These are phyloP conservation scores for Montipora cactus DNA, from an alignment of 64 coral and sea anemone species.

Conservation along the genomic window DNA sequence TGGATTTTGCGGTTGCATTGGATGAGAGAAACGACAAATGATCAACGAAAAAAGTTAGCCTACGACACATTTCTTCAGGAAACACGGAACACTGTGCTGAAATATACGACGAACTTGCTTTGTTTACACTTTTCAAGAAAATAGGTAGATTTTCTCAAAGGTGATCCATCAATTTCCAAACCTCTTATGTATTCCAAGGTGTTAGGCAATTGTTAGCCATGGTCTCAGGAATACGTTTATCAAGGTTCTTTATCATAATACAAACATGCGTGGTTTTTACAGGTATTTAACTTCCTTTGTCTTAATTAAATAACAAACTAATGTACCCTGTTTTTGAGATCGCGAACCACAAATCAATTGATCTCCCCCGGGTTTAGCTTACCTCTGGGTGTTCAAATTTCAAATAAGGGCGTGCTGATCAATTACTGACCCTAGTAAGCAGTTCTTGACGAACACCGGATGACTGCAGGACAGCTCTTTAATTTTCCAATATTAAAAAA, in stretches of 20 bases:
- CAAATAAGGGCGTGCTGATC: background rate
- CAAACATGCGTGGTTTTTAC: slow-evolving; percentile 5
- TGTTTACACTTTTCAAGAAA: background rate
- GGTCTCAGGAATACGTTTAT: background rate
- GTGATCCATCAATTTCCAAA: background rate
- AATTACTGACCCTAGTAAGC: background rate
- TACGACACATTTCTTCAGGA: background rate
- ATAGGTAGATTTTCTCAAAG: background rate
- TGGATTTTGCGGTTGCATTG: background rate
- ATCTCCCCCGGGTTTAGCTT: too few relatives aligned
- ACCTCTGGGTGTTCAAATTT: background rate
- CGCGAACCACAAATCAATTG: too few relatives aligned
- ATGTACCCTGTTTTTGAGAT: too few relatives aligned
- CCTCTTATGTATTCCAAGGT: background rate
- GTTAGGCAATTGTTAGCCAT: background rate
- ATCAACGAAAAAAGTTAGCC: background rate
- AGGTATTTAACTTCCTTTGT: slow-evolving; percentile 14
- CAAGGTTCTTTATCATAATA: background rate
- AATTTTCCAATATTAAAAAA: too few relatives aligned
- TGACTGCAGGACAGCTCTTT: too few relatives aligned
- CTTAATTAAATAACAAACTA: background rate
- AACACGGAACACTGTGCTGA: background rate
- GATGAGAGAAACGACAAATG: background rate
- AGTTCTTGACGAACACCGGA: too few relatives aligned
- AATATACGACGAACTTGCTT: background rate